phyloP scores from a whole-genome alignment of 2,888 invertebrate genomes.

The Tiphia femorata region DNA sequence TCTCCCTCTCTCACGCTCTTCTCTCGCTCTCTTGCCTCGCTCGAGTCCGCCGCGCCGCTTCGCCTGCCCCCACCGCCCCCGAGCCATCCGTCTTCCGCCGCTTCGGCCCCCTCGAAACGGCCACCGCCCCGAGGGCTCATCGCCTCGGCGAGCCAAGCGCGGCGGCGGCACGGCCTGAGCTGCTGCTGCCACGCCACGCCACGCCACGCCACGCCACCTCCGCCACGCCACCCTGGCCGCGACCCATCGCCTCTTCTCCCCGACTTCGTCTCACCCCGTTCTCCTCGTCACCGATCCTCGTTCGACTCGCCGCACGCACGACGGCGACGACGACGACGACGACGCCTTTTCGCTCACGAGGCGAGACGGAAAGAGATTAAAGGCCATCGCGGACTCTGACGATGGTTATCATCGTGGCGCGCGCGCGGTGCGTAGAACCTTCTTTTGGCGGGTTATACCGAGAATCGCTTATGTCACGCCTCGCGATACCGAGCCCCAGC shows the following conservation, averaged over 20 bases:
- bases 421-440: slow-evolving; percentile 16
- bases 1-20: slow-evolving; percentile 6
- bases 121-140: slow-evolving; percentile 63
- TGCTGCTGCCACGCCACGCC: slow-evolving; percentile 3
- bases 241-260: not conserved
- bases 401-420: slow-evolving; percentile 21
- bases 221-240: slow-evolving; percentile 9
- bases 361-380: slow-evolving; percentile 27
- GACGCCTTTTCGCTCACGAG: slow-evolving; percentile 29
- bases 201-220: slow-evolving; percentile 23
- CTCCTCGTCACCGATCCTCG: not conserved
- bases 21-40: slow-evolving; percentile 17
- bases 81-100: slow-evolving; percentile 28
- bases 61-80: slow-evolving; percentile 39
- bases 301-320: slow-evolving; percentile 8
- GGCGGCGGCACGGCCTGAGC: not conserved
- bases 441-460: slow-evolving; percentile 14
- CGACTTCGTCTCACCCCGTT: not conserved
- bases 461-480: no score
- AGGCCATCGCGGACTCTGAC: slow-evolving; percentile 26
- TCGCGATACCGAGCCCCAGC: no score
- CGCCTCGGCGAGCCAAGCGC: slow-evolving; percentile 46
- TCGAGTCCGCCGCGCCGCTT: slow-evolving; percentile 46
- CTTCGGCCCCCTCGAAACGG: slow-evolving; percentile 41
- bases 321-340: slow-evolving; percentile 2